Conservation (phyloP, 2,888 invertebrate species). For the Lissonota sp. region DNA sequence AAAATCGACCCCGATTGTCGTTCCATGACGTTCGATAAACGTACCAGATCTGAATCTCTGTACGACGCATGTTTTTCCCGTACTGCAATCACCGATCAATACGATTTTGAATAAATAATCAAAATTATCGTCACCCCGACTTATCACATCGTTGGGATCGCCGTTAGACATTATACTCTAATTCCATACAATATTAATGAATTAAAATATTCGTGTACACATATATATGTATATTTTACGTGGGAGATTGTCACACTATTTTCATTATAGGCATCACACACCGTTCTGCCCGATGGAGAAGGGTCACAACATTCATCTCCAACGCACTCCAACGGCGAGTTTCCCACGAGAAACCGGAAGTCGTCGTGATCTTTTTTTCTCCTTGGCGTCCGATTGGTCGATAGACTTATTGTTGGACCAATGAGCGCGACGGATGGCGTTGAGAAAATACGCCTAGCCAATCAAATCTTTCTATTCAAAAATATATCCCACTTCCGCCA, state of each 20-base stretch:
- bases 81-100: slow-evolving; percentile 95
- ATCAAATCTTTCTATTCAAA: no score
- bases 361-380: slow-evolving; percentile 34
- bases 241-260: slow-evolving; percentile 47
- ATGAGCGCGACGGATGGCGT: not conserved
- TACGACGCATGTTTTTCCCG: slow-evolving; percentile 97
- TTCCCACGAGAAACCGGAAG: slow-evolving; percentile 24
- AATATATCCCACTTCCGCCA: no score
- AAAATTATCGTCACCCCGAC: slow-evolving; percentile 92
- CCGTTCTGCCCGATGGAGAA: slow-evolving; percentile 43
- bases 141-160: slow-evolving; percentile 91
- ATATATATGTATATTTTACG: slow-evolving; percentile 39
- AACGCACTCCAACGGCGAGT: no score
- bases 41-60: slow-evolving; percentile 98
- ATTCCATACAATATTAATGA: no score
- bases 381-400: not conserved
- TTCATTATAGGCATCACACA: slow-evolving; percentile 47
- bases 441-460: no score
- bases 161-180: slow-evolving; percentile 87
- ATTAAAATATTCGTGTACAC: slow-evolving; percentile 11
- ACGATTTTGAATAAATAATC: slow-evolving; percentile 98
- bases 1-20: slow-evolving; percentile 99
- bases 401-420: not conserved
- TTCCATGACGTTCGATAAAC: slow-evolving; percentile 97
- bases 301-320: slow-evolving; percentile 42